Percentiles rank a stretch among this genome's conserved stretches.
Conservation (phyloP, 2,797 vertebrate species). For the Bovichtus diacanthus region DNA sequence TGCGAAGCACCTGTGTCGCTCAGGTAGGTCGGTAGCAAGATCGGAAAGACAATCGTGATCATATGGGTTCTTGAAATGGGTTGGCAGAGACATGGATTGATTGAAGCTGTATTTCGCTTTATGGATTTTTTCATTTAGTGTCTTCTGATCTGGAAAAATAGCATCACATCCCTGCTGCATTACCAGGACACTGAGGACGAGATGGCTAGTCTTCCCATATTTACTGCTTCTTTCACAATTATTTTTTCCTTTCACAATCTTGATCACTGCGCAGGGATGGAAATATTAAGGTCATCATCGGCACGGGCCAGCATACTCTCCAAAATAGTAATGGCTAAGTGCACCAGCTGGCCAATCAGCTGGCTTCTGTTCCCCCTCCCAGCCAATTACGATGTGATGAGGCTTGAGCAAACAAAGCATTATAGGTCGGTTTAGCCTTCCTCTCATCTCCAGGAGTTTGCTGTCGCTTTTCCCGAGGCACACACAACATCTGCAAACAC, state of each 20-base stretch:
- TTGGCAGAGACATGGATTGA: neutral
- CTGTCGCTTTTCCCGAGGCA: slow-evolving; percentile 75
- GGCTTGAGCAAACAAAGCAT: slow-evolving; percentile 97
- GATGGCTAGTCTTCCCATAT: neutral
- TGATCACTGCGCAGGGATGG: neutral
- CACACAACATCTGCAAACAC: slow-evolving; percentile 93
- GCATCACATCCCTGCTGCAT: neutral
- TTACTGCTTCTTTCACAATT: neutral
- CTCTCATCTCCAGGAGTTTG: slow-evolving; percentile 83
- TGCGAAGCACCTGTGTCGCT: no score
- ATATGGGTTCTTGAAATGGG: neutral
- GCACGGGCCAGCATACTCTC: slow-evolving; percentile 76
- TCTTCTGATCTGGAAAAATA: neutral
- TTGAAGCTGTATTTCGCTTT: neutral
- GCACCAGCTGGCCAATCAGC: slow-evolving; percentile 87
- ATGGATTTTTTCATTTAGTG: neutral
- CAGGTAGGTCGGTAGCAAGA: no score
- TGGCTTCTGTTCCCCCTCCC: slow-evolving; percentile 86
- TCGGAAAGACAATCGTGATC: no score
- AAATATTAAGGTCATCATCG: slow-evolving; percentile 10
- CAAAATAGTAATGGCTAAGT: slow-evolving; percentile 80
- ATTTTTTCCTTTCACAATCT: slow-evolving; percentile 1
- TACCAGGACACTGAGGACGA: neutral
- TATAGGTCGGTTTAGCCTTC: slow-evolving; percentile 89
- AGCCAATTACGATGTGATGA: slow-evolving; percentile 92